Conservation (phyloP, 2,797 vertebrate genomes). For the Xenopus petersii region DNA sequence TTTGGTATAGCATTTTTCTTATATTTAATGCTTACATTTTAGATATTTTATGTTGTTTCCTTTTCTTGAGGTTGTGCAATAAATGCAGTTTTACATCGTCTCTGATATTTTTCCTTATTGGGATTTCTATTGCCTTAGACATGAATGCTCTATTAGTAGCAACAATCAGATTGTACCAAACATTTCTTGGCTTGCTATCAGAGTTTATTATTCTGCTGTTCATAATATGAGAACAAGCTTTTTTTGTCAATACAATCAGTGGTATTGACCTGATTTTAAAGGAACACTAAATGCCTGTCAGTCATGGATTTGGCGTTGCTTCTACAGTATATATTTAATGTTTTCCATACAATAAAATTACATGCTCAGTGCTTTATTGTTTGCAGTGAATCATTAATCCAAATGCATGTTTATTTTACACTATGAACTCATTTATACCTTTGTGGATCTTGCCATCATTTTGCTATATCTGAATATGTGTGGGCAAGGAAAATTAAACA, state of each 20-base stretch:
- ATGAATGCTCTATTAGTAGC: slow-evolving; percentile 26
- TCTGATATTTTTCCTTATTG: slow-evolving; percentile 2
- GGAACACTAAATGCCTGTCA: slow-evolving; percentile 16
- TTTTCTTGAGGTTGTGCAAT: too few species aligned
- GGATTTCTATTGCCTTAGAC: slow-evolving; percentile 22
- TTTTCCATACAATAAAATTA: slow-evolving; percentile 20
- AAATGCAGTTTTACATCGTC: too few species aligned
- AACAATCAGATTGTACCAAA: slow-evolving; percentile 35
- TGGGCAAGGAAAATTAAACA: slow-evolving; percentile 3
- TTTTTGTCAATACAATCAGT: slow-evolving; percentile 34
- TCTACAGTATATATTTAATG: slow-evolving; percentile 25
- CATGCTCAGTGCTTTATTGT: slow-evolving; percentile 12
- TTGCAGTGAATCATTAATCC: slow-evolving; percentile 24
- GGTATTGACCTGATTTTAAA: slow-evolving; percentile 30
- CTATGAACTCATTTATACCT: slow-evolving; percentile 20
- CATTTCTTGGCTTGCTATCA: slow-evolving; percentile 31
- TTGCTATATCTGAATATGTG: slow-evolving; percentile 9
- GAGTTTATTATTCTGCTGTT: slow-evolving; percentile 24
- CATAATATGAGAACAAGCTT: slow-evolving; percentile 16
- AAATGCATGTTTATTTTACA: slow-evolving; percentile 32
- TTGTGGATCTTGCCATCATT: slow-evolving; percentile 6
- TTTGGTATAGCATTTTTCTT: too few species aligned
- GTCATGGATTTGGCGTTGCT: slow-evolving; percentile 22
- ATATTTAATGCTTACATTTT: background rate
- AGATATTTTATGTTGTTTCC: slow-evolving; percentile 6